phyloP scores from a whole-genome alignment of 2,113 vertebrate species.

The Myotis lucifugus region DNA sequence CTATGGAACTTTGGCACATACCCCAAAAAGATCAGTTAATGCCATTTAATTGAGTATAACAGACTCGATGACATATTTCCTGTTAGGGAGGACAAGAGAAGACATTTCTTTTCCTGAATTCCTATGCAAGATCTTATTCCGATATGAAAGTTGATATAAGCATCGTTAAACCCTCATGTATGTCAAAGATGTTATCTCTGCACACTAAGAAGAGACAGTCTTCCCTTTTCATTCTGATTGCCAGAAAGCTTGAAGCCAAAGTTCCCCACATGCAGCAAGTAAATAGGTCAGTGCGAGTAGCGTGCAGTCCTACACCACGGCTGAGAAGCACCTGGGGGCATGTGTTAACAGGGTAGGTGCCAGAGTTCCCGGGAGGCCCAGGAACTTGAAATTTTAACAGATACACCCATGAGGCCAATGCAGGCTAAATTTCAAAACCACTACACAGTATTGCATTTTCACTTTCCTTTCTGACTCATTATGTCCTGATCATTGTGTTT shows the following conservation, averaged over 20 bases:
- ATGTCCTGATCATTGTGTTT: not conserved
- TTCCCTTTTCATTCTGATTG: not conserved
- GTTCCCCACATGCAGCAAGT: not conserved
- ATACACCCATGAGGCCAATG: not conserved
- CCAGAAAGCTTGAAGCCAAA: not conserved
- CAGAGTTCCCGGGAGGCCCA: not conserved
- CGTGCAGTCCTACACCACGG: accelerated
- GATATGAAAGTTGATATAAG: not conserved
- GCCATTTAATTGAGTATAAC: not conserved
- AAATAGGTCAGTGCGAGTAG: not conserved
- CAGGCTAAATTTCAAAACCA: not conserved
- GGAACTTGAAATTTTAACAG: not conserved
- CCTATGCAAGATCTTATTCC: not conserved
- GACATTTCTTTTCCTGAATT: not conserved
- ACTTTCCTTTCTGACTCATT: not conserved
- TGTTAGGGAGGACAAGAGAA: not conserved
- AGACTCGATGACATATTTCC: not conserved
- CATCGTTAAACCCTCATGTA: not conserved
- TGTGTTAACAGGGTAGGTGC: accelerated
- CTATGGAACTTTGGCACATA: not conserved
- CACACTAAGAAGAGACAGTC: not conserved
- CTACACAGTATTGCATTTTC: not conserved
- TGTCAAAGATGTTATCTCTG: not conserved
- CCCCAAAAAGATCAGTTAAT: not conserved
- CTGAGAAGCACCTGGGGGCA: not conserved